Percentiles rank a stretch among this genome's conserved stretches.
phyloP scores from a whole-genome alignment of 1,140 invertebrate species.

The Thaumetopoea pityocampa region DNA sequence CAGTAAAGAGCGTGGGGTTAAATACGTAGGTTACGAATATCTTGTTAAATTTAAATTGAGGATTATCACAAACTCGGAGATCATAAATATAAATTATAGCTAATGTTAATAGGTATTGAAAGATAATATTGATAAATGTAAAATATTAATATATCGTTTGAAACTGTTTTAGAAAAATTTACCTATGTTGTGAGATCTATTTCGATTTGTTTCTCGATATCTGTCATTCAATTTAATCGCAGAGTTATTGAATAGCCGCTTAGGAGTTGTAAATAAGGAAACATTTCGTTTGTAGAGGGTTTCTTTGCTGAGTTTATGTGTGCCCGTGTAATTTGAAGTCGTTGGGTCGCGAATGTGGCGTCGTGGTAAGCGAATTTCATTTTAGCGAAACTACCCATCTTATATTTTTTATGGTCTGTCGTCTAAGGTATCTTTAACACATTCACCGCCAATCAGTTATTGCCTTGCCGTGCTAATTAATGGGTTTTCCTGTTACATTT shows the following conservation, averaged over 20 bases:
- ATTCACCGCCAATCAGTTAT: conserved; percentile 1
- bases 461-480: no score
- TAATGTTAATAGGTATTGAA: conserved; percentile 72
- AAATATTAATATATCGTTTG: conserved; percentile 63
- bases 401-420: no score
- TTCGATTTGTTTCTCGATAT: conserved; percentile 58
- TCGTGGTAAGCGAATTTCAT: conserved; percentile 22
- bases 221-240: conserved; percentile 53
- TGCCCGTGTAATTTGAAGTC: conserved; percentile 44
- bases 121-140: conserved; percentile 65
- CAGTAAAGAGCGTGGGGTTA: conserved; percentile 44
- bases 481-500: no score
- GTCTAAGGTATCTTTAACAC: conserved; percentile 13
- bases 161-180: conserved; percentile 74
- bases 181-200: conserved; percentile 67
- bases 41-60: conserved; percentile 70
- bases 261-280: conserved; percentile 60
- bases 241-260: conserved; percentile 58
- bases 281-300: conserved; percentile 52
- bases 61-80: conserved; percentile 67
- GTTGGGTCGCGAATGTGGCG: conserved; percentile 21
- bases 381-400: no score
- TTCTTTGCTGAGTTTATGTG: conserved; percentile 62
- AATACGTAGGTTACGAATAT: conserved; percentile 70
- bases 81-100: conserved; percentile 72